These are phyloP conservation scores for Rhabdomys pumilio DNA, from an alignment of 2,797 vertebrate genomes.

Conservation along the genomic window DNA sequence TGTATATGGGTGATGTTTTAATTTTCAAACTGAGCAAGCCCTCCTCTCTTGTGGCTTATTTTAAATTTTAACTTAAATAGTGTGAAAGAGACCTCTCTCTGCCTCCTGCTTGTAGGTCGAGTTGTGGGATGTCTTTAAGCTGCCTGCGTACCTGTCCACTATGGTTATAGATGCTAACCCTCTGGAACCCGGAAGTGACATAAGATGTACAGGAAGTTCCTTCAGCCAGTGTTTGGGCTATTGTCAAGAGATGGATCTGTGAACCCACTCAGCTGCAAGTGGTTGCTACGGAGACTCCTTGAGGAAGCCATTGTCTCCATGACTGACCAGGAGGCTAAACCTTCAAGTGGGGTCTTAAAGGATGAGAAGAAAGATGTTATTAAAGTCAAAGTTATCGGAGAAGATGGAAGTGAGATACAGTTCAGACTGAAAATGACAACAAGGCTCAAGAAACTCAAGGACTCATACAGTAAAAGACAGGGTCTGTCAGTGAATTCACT, in stretches of 20 bases:
- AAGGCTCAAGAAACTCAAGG: background rate
- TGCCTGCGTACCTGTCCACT: too few species aligned
- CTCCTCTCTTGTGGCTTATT: background rate
- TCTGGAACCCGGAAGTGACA: background rate
- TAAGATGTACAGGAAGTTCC: background rate
- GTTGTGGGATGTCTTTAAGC: too few species aligned
- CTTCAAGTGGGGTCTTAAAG: background rate
- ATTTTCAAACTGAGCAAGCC: conserved; percentile 22
- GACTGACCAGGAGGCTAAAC: background rate
- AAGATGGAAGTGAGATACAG: background rate
- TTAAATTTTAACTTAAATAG: background rate
- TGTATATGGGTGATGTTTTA: background rate
- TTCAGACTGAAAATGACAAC: conserved; percentile 2
- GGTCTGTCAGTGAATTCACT: background rate
- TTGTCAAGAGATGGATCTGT: background rate
- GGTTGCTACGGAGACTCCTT: background rate
- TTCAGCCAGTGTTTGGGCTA: background rate
- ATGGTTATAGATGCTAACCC: background rate
- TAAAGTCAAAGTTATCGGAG: background rate
- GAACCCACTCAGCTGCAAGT: fast-evolving
- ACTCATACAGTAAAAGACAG: background rate
- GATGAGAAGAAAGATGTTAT: background rate
- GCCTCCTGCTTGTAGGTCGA: background rate
- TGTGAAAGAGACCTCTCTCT: background rate
- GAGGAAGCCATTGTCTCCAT: background rate